A percentile compares a stretch with the other conserved stretches of the same genome.
Evolutionary conservation across 2,113 vertebrate genomes (phyloP).

Genomic region (Brevimyrus niger): DNA sequence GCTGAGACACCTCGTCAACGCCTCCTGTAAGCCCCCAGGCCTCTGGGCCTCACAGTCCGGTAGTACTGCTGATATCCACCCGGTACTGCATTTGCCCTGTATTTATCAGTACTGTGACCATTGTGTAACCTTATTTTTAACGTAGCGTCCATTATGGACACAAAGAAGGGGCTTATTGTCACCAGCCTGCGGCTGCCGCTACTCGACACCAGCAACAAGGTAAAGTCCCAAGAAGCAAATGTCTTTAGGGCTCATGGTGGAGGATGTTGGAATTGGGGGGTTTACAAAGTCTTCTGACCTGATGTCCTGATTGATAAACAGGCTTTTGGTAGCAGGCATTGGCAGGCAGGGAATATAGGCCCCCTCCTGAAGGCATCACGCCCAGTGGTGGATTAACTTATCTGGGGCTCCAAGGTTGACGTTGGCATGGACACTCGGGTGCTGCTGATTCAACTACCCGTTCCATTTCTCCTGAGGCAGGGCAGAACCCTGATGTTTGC

Average conservation of each 20-base stretch:
- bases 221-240: conserved; percentile 29
- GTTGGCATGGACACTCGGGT: neutral
- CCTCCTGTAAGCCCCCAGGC: conserved; percentile 58
- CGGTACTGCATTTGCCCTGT: neutral
- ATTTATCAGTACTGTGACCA: neutral
- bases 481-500: neutral
- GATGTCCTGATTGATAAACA: neutral
- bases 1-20: conserved; percentile 82
- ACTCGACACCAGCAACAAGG: conserved; percentile 76
- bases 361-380: neutral
- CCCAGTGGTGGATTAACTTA: neutral
- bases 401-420: neutral
- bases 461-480: neutral
- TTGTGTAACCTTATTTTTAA: neutral
- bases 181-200: conserved; percentile 73
- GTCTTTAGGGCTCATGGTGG: neutral
- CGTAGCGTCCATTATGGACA: conserved; percentile 67
- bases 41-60: neutral
- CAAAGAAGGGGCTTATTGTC: conserved; percentile 75
- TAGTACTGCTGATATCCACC: neutral
- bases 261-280: neutral
- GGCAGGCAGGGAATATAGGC: neutral
- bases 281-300: neutral
- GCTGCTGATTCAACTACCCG: neutral
- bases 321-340: neutral